Conservation (phyloP, 2,888 invertebrate genomes). For the Alloplasta piceator region DNA sequence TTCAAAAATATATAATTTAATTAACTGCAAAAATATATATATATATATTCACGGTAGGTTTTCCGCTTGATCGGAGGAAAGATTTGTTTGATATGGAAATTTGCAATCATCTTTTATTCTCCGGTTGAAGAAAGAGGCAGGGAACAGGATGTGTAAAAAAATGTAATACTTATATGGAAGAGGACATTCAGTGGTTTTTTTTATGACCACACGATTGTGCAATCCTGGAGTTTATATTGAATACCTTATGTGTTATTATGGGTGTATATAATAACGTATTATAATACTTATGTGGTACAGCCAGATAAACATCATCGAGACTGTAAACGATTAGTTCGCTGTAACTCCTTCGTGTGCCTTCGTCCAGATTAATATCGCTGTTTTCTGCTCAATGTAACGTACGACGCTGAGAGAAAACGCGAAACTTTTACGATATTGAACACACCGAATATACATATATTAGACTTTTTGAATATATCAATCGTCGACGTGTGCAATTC, state of each 20-base stretch:
- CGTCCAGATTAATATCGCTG: slow-evolving; percentile 63
- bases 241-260: slow-evolving; percentile 1
- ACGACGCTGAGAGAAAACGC: slow-evolving; percentile 55
- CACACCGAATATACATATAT: slow-evolving; percentile 8
- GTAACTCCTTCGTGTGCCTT: slow-evolving; percentile 52
- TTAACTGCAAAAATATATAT: too few relatives aligned
- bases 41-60: too few relatives aligned
- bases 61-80: too few relatives aligned
- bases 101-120: too few relatives aligned
- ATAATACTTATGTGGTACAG: slow-evolving; percentile 40
- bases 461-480: slow-evolving; percentile 59
- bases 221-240: slow-evolving; percentile 2
- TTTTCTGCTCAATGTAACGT: slow-evolving; percentile 40
- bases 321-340: slow-evolving; percentile 61
- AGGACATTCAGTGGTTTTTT: slow-evolving; percentile 23
- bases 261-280: slow-evolving; percentile 42
- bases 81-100: too few relatives aligned
- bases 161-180: not conserved
- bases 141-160: slow-evolving; percentile 16
- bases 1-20: too few relatives aligned
- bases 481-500: slow-evolving; percentile 53
- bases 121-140: slow-evolving; percentile 3
- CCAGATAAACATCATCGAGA: slow-evolving; percentile 62
- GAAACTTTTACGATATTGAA: slow-evolving; percentile 48
- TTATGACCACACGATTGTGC: slow-evolving; percentile 42